Percentiles rank a stretch among this genome's conserved stretches.
Evolutionary conservation across 2,888 invertebrate species (phyloP).

Genomic region (Oscheius sp.): DNA sequence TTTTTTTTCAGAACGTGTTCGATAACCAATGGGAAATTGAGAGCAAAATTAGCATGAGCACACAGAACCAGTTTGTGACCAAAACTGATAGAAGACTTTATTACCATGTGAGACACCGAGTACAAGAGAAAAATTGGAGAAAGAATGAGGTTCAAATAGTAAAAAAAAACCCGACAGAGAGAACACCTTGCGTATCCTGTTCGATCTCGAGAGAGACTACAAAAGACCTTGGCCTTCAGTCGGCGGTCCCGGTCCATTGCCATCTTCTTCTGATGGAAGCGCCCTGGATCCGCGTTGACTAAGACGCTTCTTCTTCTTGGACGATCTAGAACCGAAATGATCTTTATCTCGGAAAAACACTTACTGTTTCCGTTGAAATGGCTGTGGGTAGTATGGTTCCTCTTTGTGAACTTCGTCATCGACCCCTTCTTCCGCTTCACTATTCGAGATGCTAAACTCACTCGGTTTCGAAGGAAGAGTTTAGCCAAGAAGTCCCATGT

Average conservation of each 20-base stretch:
- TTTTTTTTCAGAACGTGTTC: background rate
- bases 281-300: background rate
- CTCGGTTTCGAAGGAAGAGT: background rate
- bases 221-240: constrained; percentile 11
- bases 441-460: constrained; percentile 51
- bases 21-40: background rate
- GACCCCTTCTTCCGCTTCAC: constrained; percentile 50
- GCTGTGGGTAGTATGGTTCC: constrained; percentile 57
- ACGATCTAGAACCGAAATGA: background rate
- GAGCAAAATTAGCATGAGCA: too few relatives aligned
- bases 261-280: background rate
- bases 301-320: constrained; percentile 7
- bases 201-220: constrained; percentile 7
- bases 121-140: background rate
- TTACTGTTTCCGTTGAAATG: constrained; percentile 36
- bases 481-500: background rate
- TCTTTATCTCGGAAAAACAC: background rate
- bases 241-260: constrained; percentile 19
- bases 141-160: constrained; percentile 20
- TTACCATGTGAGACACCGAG: background rate
- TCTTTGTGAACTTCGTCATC: constrained; percentile 59
- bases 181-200: constrained; percentile 8
- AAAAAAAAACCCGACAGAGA: constrained; percentile 17
- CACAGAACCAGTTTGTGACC: too few relatives aligned
- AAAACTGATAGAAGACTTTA: constrained; percentile 15